These are phyloP conservation scores for Oncorhynchus clarkii DNA, from an alignment of 2,113 vertebrate species.

Conservation along the genomic window DNA sequence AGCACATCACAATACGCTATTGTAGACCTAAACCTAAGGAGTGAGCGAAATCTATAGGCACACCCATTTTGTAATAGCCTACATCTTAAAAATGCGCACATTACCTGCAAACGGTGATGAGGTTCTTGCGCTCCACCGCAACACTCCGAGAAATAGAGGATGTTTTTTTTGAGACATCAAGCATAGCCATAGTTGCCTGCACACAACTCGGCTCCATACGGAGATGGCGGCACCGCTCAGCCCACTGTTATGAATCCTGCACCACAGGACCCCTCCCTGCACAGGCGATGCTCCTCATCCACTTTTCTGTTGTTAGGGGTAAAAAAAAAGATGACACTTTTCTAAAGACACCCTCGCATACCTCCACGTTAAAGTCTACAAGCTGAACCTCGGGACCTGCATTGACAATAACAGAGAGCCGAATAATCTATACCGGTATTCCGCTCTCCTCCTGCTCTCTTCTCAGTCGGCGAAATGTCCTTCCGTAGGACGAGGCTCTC, in stretches of 20 bases:
- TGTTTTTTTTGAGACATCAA: conserved; percentile 79
- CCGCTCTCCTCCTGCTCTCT: not conserved
- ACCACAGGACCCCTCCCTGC: conserved; percentile 60
- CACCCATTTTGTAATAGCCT: not conserved
- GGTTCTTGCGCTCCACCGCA: conserved; percentile 87
- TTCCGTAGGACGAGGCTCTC: too few relatives aligned
- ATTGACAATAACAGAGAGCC: too few relatives aligned
- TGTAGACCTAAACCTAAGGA: not conserved
- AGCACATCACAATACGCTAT: not conserved
- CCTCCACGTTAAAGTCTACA: too few relatives aligned
- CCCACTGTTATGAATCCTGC: conserved; percentile 17
- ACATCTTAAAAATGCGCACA: not conserved
- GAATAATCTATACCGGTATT: not conserved
- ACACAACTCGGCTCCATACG: conserved; percentile 80
- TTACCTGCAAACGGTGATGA: conserved; percentile 91
- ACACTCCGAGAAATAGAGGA: conserved; percentile 76
- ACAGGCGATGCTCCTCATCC: conserved; percentile 54
- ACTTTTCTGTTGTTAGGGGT: conserved; percentile 10
- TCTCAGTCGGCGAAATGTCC: not conserved
- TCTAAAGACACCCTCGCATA: too few relatives aligned
- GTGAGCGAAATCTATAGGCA: not conserved
- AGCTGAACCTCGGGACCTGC: too few relatives aligned
- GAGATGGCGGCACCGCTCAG: conserved; percentile 48
- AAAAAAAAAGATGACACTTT: not conserved
- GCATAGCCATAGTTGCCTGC: conserved; percentile 84